Evolutionary conservation across 2,888 invertebrate genomes (phyloP), one percentile per base, ranked within the genome.

Genomic region (Elaeidobius kamerunicus): DNA sequence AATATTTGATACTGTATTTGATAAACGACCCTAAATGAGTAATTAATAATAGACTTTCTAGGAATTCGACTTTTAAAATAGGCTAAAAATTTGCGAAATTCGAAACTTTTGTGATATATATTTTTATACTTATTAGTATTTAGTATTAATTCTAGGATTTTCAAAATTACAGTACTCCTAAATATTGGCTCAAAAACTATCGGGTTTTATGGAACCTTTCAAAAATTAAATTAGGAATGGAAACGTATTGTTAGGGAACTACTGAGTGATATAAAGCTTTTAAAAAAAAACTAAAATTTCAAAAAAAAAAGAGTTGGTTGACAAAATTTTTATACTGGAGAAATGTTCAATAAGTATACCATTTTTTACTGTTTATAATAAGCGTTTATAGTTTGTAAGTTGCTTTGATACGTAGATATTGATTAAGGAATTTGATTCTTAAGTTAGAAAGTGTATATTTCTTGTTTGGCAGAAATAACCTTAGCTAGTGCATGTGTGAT

Each of bases 101-200:
- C 34, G 54, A 42, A 63, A 62, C 65, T 63, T 65, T 68, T 67
- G 67, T 67, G 67, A 68, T 69, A 67, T 67, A 64, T 65, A 65
- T 64, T 65, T 65, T 64, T 65, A 63, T 65, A 65, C 65, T 56
- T 63, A 63, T 51, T 57, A 45, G 57, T 55, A 59, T 60, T 55
- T 58, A 56, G 59, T 60, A 55, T 52, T 42, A 43, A 47, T 27
- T 28, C 43, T 60, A 59, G 58, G 60, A 43, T 57, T 60, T 60
- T 59, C 42, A 55, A 59, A 58, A 60, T 57, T 56, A 39, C 43
- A 23, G 36, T 39, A 42, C 17, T 41, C 19, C 16, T 23, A 23
- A 59, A 56, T 36, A 61, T 63, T 61, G 65, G 65, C 65, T 65
- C 65, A 66, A 65, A 53, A 51, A 55, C 44, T 55, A 20, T 16